Evolutionary conservation across 2,113 vertebrate genomes (phyloP).

Genomic region (Shinisaurus crocodilurus): DNA sequence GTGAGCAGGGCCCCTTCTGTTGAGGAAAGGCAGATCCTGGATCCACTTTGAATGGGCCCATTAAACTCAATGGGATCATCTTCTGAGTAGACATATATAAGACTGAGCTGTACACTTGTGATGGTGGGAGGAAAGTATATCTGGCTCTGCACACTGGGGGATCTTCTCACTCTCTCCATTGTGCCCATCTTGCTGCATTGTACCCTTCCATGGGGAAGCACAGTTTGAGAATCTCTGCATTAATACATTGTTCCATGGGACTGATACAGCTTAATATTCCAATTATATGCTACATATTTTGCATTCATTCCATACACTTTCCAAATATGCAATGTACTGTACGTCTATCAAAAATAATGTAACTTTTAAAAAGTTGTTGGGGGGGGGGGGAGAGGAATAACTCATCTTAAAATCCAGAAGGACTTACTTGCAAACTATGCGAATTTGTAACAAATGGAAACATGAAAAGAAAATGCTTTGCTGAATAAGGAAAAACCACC

Average conservation of each 20-base stretch:
- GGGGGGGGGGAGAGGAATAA: conserved; percentile 5
- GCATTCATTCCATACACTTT: conserved; percentile 14
- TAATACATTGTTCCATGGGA: background rate
- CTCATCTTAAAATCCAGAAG: conserved; percentile 57
- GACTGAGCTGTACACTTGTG: background rate
- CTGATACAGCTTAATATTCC: background rate
- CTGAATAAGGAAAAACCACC: conserved; percentile 50
- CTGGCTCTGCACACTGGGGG: background rate
- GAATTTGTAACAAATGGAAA: conserved; percentile 68
- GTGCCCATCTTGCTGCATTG: background rate
- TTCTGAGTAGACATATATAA: background rate
- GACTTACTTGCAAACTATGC: conserved; percentile 49
- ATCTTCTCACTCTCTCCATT: background rate
- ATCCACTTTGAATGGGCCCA: no score
- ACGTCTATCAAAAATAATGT: conserved; percentile 47
- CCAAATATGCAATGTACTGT: conserved; percentile 34
- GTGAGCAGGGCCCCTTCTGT: no score
- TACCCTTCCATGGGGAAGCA: background rate
- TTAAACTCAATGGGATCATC: background rate
- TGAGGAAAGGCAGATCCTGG: no score
- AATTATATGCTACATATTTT: background rate
- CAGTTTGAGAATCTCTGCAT: background rate
- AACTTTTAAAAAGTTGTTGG: conserved; percentile 15
- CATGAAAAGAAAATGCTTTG: conserved; percentile 55
- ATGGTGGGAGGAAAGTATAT: background rate